Conservation (phyloP, 2,113 vertebrate species). For the Tor tambroides region DNA sequence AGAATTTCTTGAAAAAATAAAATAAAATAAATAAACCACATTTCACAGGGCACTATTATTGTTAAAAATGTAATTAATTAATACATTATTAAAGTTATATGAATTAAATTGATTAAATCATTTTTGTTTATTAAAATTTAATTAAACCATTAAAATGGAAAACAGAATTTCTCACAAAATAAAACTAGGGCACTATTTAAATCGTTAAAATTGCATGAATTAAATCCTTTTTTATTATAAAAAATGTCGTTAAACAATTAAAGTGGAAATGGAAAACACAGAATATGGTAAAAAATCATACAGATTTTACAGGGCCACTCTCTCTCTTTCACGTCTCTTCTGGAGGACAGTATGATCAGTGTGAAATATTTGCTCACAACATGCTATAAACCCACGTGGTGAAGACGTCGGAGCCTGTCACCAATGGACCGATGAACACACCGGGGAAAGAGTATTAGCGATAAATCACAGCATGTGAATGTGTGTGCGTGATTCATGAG, state of each 20-base stretch:
- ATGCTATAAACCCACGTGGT: constrained; percentile 29
- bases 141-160: too few relatives aligned
- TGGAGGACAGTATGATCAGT: constrained; percentile 21
- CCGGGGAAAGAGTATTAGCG: neutral
- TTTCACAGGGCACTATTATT: too few relatives aligned
- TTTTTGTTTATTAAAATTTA: too few relatives aligned
- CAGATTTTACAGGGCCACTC: neutral
- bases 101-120: too few relatives aligned
- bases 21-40: too few relatives aligned
- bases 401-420: constrained; percentile 23
- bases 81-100: too few relatives aligned
- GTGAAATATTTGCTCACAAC: constrained; percentile 39
- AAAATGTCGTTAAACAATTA: neutral
- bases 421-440: constrained; percentile 41
- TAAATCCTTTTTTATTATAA: too few relatives aligned
- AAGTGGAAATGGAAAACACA: neutral
- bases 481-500: constrained; percentile 19
- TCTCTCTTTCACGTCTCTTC: neutral
- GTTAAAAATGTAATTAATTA: too few relatives aligned
- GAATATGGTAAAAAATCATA: neutral
- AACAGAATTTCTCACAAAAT: too few relatives aligned
- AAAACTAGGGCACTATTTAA: neutral
- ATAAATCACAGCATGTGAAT: constrained; percentile 27
- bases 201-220: neutral
- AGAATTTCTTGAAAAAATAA: too few relatives aligned